These are phyloP conservation scores for Aleiodes sp. DNA, from an alignment of 1,140 invertebrate species.

Conservation along the genomic window DNA sequence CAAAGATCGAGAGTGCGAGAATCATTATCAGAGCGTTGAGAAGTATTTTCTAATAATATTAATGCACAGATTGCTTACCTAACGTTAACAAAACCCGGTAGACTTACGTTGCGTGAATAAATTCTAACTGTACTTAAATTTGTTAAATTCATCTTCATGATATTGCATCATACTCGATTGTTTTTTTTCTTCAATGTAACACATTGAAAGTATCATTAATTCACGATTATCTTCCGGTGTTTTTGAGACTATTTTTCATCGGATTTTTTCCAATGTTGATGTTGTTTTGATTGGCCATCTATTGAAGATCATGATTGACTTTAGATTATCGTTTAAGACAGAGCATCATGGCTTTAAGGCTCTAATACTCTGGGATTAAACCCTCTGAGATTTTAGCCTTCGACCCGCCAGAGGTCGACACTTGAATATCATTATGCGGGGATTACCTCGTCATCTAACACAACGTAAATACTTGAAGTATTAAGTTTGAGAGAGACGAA, in stretches of 20 bases:
- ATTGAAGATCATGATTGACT: background rate
- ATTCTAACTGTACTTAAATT: background rate
- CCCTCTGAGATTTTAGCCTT: background rate
- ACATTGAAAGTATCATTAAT: background rate
- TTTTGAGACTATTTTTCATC: background rate
- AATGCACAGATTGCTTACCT: background rate
- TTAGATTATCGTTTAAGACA: background rate
- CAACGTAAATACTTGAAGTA: background rate
- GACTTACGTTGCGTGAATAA: background rate
- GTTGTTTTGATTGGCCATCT: background rate
- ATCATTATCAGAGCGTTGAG: constrained; percentile 5
- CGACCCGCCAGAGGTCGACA: background rate
- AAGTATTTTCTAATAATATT: constrained; percentile 1
- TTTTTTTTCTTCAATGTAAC: background rate
- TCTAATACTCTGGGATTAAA: background rate
- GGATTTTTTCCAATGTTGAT: background rate
- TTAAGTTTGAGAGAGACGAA: too few relatives aligned
- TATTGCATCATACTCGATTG: background rate
- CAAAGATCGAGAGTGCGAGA: background rate
- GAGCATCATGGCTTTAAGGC: background rate
- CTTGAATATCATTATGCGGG: background rate
- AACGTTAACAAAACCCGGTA: background rate
- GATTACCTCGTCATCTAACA: background rate
- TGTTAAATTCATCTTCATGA: background rate
- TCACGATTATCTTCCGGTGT: background rate